Evolutionary conservation across 2,113 vertebrate genomes (phyloP).

Genomic region (Paedocypris sp.): DNA sequence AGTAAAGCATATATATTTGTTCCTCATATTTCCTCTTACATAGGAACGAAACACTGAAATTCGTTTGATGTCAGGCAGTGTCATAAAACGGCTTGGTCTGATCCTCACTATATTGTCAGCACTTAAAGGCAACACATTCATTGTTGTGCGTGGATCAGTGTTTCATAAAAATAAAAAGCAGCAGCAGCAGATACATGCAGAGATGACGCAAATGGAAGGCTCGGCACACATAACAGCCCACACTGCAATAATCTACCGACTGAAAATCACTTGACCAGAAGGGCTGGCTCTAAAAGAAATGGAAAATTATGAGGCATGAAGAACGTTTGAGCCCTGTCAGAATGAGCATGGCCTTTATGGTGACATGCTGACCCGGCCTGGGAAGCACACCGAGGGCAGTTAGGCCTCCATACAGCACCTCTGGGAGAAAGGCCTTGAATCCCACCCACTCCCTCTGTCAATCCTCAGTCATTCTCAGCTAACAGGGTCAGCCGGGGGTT

Average conservation of each 20-base stretch:
- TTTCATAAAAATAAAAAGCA: not conserved
- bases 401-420: constrained; percentile 1
- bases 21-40: not conserved
- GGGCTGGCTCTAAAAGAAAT: not conserved
- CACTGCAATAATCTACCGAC: not conserved
- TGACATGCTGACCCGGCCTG: constrained; percentile 5
- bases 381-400: not conserved
- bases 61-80: not conserved
- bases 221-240: not conserved
- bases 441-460: not conserved
- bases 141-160: not conserved
- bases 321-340: constrained; percentile 26
- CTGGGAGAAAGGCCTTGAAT: not conserved
- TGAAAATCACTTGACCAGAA: not conserved
- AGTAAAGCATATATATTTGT: not conserved
- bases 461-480: not conserved
- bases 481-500: constrained; percentile 14
- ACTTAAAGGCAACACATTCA: constrained; percentile 8
- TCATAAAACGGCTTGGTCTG: not conserved
- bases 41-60: not conserved
- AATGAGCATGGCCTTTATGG: constrained; percentile 12
- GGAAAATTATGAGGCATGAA: constrained; percentile 6
- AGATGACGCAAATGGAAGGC: not conserved
- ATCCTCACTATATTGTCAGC: not conserved
- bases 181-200: not conserved